Percentiles rank a stretch among this genome's conserved stretches.
phyloP scores from a whole-genome alignment of 2,113 vertebrate species.

The Melierax canorus region DNA sequence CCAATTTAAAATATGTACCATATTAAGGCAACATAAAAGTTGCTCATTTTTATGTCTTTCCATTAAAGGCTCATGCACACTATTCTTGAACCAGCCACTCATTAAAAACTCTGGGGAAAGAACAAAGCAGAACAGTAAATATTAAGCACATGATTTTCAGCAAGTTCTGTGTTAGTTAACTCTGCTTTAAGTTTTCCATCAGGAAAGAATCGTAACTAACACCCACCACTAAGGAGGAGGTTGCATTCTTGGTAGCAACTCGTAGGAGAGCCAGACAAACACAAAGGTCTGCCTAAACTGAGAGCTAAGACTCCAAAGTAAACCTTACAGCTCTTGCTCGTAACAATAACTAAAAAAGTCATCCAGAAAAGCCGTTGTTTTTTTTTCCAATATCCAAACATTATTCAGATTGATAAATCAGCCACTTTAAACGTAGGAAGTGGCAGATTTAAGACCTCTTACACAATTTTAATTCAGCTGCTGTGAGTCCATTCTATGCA shows the following conservation, averaged over 20 bases:
- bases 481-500: background rate
- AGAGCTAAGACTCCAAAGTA: background rate
- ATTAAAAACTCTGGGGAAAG: slow-evolving; percentile 22
- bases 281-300: background rate
- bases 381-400: background rate
- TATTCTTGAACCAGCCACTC: slow-evolving; percentile 8
- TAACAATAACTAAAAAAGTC: background rate
- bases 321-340: background rate
- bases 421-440: background rate
- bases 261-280: background rate
- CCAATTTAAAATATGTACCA: slow-evolving; percentile 21
- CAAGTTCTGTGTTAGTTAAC: slow-evolving; percentile 7
- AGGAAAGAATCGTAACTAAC: background rate
- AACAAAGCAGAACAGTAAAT: slow-evolving; percentile 34
- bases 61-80: slow-evolving; percentile 7
- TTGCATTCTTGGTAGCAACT: background rate
- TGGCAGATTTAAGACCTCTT: background rate
- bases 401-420: background rate
- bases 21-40: slow-evolving; percentile 45
- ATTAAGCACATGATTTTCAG: slow-evolving; percentile 40
- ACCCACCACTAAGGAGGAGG: background rate
- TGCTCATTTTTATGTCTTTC: slow-evolving; percentile 20
- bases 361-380: background rate
- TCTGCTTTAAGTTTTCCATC: background rate
- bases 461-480: background rate